Evolutionary conservation across 2,797 vertebrate genomes (phyloP).

Genomic region (Xenops minutus): DNA sequence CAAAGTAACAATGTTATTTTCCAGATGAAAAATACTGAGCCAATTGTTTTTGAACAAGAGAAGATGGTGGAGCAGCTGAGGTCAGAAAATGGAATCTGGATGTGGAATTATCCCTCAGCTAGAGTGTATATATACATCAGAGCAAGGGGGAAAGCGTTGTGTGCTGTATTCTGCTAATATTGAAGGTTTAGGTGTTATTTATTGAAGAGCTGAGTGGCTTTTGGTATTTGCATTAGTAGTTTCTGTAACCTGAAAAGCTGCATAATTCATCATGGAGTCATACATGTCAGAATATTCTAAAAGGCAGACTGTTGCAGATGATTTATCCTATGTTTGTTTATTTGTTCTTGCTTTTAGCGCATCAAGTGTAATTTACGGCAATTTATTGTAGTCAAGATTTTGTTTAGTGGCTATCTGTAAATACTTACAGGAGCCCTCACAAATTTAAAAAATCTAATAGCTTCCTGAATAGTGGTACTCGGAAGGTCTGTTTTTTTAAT

Average conservation of each 20-base stretch:
- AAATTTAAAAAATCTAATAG: not conserved
- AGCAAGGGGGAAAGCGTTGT: accelerated
- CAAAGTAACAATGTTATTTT: not conserved
- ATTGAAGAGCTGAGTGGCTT: not conserved
- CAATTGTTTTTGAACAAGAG: not conserved
- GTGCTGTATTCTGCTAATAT: not conserved
- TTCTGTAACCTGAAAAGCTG: not conserved
- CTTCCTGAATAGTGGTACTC: not conserved
- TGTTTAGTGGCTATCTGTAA: not conserved
- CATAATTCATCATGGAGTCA: not conserved
- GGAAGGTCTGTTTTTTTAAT: not conserved
- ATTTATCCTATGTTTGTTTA: not conserved
- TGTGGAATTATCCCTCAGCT: not conserved
- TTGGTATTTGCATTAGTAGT: not conserved
- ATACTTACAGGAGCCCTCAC: not conserved
- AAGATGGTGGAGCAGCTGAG: not conserved
- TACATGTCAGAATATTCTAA: not conserved
- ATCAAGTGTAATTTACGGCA: not conserved
- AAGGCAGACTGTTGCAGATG: not conserved
- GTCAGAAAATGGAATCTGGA: not conserved
- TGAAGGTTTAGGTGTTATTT: not conserved
- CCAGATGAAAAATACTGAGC: not conserved
- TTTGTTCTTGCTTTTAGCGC: not conserved
- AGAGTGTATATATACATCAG: accelerated
- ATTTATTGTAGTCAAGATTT: not conserved